phyloP scores from a whole-genome alignment of 2,888 invertebrate genomes.

The Acrocyrtus sp. region DNA sequence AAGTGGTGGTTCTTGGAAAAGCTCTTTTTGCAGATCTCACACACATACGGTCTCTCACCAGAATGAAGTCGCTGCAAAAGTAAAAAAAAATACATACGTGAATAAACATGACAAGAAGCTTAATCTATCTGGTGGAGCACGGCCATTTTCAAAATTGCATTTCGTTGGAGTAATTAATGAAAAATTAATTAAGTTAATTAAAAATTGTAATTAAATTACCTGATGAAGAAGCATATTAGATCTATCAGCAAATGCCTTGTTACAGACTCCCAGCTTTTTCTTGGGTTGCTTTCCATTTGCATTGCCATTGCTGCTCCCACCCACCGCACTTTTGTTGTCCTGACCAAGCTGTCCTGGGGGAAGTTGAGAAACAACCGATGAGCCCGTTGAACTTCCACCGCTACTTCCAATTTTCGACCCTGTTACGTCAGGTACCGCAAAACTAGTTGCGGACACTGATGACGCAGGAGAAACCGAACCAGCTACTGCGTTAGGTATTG shows the following conservation, averaged over 20 bases:
- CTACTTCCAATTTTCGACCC: slow-evolving; percentile 30
- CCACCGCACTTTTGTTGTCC: slow-evolving; percentile 65
- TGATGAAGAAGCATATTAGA: slow-evolving; percentile 84
- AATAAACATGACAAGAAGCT: no score
- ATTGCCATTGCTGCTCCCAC: slow-evolving; percentile 62
- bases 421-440: slow-evolving; percentile 26
- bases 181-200: not conserved
- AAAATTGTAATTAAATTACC: slow-evolving; percentile 33
- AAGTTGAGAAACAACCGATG: slow-evolving; percentile 30
- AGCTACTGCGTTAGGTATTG: not conserved
- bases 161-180: no score
- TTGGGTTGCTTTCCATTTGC: slow-evolving; percentile 62
- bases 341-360: slow-evolving; percentile 3
- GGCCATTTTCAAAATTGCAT: not conserved
- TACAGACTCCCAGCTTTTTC: slow-evolving; percentile 68
- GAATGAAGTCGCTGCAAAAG: slow-evolving; percentile 76
- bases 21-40: slow-evolving; percentile 73
- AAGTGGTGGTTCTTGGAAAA: slow-evolving; percentile 71
- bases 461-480: slow-evolving; percentile 26
- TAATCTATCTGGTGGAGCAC: no score
- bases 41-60: slow-evolving; percentile 83
- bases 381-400: slow-evolving; percentile 22
- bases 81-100: slow-evolving; percentile 7
- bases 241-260: slow-evolving; percentile 70
- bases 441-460: slow-evolving; percentile 14